phyloP scores from a whole-genome alignment of 2,113 vertebrate genomes.

The Serinus canaria region DNA sequence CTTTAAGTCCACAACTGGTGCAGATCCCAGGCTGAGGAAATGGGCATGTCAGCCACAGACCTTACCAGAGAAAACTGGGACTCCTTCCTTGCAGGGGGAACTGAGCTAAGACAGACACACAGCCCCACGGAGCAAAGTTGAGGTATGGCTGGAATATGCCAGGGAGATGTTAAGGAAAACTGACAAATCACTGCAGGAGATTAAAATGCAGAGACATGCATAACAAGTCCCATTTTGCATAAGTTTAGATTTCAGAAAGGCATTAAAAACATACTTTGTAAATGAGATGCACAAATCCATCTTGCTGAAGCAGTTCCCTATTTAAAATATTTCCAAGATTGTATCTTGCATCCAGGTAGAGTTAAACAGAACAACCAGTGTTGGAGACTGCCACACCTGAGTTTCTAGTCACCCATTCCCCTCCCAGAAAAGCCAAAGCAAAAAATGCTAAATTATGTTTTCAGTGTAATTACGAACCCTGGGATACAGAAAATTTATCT shows the following conservation, averaged over 20 bases:
- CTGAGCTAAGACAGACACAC: background rate
- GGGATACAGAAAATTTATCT: background rate
- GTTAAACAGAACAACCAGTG: background rate
- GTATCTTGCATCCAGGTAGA: constrained; percentile 17
- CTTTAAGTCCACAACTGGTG: background rate
- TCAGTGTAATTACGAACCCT: background rate
- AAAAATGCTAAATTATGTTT: background rate
- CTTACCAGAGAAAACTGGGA: background rate
- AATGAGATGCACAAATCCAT: constrained; percentile 41
- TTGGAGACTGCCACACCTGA: constrained; percentile 22
- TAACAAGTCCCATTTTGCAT: background rate
- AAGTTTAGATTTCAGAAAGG: constrained; percentile 21
- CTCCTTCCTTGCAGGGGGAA: background rate
- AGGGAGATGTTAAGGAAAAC: constrained; percentile 19
- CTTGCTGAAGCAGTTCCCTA: constrained; percentile 49
- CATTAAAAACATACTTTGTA: constrained; percentile 53
- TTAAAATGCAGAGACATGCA: constrained; percentile 56
- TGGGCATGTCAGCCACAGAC: background rate
- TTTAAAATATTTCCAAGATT: constrained; percentile 53
- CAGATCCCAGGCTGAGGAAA: background rate
- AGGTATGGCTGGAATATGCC: background rate
- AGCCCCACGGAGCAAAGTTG: background rate
- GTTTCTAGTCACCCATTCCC: background rate
- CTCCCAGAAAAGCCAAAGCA: background rate
- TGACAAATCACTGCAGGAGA: constrained; percentile 37